A percentile compares a stretch with the other conserved stretches of the same genome.
phyloP scores from a whole-genome alignment of 2,888 invertebrate genomes.

The Flexamia atlantica region DNA sequence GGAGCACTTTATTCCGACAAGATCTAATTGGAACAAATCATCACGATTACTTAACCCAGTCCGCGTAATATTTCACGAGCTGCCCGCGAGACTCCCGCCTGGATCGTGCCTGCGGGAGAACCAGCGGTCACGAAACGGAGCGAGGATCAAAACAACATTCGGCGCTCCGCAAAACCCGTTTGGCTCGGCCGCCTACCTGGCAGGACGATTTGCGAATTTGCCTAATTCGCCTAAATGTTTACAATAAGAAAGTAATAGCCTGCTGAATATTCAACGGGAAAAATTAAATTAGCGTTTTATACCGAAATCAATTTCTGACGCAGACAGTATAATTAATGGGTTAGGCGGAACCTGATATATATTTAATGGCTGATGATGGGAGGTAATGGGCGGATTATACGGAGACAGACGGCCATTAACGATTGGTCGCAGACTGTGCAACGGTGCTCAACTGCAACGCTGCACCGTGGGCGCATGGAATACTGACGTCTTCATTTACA shows the following conservation, averaged over 20 bases:
- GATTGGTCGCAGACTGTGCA: neutral
- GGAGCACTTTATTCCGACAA: constrained; percentile 8
- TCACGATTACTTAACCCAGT: neutral
- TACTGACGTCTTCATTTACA: no score
- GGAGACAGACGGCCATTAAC: neutral
- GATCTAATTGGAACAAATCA: neutral
- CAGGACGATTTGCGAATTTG: constrained; percentile 22
- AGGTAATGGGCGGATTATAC: constrained; percentile 49
- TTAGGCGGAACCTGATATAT: constrained; percentile 10
- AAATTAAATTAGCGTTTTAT: constrained; percentile 28
- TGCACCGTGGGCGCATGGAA: no score
- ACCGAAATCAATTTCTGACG: constrained; percentile 51
- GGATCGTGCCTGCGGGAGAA: neutral
- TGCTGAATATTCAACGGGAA: constrained; percentile 45
- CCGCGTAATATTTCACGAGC: neutral
- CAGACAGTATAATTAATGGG: constrained; percentile 39
- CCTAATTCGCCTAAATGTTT: constrained; percentile 53
- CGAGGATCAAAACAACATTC: neutral
- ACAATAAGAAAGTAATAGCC: constrained; percentile 52
- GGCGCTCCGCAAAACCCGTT: neutral
- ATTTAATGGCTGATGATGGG: constrained; percentile 44
- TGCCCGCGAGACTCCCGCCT: neutral
- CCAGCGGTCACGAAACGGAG: neutral
- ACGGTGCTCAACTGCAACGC: no score
- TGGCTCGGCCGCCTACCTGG: neutral